A percentile compares a stretch with the other conserved stretches of the same genome.
Evolutionary conservation across 2,113 vertebrate species (phyloP).

Genomic region (Rana temporaria): DNA sequence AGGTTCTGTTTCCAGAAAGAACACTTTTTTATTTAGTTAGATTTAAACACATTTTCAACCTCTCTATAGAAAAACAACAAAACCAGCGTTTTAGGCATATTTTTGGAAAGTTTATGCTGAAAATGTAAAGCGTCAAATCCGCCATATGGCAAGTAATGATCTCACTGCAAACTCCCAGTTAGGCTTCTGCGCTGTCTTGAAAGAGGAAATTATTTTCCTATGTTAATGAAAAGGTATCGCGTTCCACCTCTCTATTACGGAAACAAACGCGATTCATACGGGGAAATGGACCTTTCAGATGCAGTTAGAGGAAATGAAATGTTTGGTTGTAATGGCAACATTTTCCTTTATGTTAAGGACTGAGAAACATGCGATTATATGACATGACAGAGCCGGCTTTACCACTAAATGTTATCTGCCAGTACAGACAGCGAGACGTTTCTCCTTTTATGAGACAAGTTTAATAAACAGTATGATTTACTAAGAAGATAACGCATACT

Average conservation of each 20-base stretch:
- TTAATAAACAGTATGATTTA: too few species aligned
- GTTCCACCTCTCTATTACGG: constrained; percentile 68
- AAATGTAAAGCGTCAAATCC: constrained; percentile 49
- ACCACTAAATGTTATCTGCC: neutral
- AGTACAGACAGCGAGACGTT: too few species aligned
- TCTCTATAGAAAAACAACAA: neutral
- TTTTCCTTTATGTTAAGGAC: constrained; percentile 64
- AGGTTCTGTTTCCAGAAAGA: neutral
- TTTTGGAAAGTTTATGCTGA: constrained; percentile 11
- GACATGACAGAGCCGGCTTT: neutral
- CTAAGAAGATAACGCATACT: too few species aligned
- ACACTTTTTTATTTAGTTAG: neutral
- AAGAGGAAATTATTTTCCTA: constrained; percentile 72
- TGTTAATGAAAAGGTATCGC: constrained; percentile 70
- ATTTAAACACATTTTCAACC: neutral
- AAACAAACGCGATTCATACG: constrained; percentile 70
- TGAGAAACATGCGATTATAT: constrained; percentile 20
- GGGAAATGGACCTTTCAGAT: constrained; percentile 72
- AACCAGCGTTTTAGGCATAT: neutral
- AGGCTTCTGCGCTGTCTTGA: constrained; percentile 64
- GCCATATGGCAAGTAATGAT: constrained; percentile 57
- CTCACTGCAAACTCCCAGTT: constrained; percentile 67
- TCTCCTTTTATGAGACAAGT: too few species aligned
- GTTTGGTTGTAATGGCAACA: constrained; percentile 61
- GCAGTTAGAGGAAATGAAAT: constrained; percentile 65